Evolutionary conservation across 2,797 vertebrate genomes (phyloP).

Genomic region (Acipenser ruthenus): DNA sequence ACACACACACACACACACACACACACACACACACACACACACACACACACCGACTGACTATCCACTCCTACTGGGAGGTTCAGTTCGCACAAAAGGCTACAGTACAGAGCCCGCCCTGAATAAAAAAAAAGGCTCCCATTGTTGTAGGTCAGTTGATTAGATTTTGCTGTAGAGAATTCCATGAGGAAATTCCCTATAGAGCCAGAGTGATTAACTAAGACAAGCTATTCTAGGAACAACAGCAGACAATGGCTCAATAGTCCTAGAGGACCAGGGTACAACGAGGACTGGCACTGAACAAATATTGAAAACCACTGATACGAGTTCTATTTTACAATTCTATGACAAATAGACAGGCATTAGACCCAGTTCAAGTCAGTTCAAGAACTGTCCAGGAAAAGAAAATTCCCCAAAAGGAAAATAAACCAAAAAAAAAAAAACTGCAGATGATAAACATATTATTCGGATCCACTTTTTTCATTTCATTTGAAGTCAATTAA

Average conservation of each 20-base stretch:
- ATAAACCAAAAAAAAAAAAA: no score
- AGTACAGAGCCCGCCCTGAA: constrained; percentile 43
- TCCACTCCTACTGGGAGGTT: constrained; percentile 42
- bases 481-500: no score
- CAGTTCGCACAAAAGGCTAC: constrained; percentile 42
- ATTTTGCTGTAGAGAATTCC: constrained; percentile 45
- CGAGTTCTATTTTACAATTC: neutral
- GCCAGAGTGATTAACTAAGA: constrained; percentile 47
- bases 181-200: constrained; percentile 50
- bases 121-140: constrained; percentile 41
- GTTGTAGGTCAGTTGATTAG: constrained; percentile 46
- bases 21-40: constrained; percentile 13
- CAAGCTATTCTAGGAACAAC: constrained; percentile 42
- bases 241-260: constrained; percentile 48
- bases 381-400: no score
- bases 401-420: no score
- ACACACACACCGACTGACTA: constrained; percentile 23
- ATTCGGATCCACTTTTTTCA: no score
- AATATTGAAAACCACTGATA: neutral
- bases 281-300: constrained; percentile 36
- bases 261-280: constrained; percentile 42
- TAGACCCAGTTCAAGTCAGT: no score
- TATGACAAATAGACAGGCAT: no score
- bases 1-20: constrained; percentile 25
- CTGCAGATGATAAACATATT: no score